Evolutionary conservation across 2,113 vertebrate genomes (phyloP).

Genomic region (Plestiodon gilberti): DNA sequence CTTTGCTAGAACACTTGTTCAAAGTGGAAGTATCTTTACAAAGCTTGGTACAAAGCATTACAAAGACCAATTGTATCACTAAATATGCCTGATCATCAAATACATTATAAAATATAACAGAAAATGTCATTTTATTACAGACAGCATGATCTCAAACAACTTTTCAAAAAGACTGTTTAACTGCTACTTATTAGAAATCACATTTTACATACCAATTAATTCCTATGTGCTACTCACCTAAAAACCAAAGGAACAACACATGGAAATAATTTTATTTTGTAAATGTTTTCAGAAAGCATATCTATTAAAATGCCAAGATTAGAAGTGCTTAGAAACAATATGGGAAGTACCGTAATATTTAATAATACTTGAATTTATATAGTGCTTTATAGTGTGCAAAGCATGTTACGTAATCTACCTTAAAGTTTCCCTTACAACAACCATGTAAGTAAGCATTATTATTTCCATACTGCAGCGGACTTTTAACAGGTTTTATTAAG

Average conservation of each 20-base stretch:
- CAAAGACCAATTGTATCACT: not conserved
- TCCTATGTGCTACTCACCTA: not conserved
- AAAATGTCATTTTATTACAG: not conserved
- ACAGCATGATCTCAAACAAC: not conserved
- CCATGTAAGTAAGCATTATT: too few relatives aligned
- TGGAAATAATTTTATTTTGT: not conserved
- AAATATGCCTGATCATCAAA: not conserved
- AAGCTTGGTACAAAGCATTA: not conserved
- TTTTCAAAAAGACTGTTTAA: not conserved
- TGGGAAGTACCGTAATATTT: too few relatives aligned
- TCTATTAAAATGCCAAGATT: not conserved
- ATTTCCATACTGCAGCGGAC: too few relatives aligned
- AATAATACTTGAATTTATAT: too few relatives aligned
- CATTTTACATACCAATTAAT: not conserved
- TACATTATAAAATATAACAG: not conserved
- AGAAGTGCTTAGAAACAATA: not conserved
- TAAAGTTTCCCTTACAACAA: too few relatives aligned
- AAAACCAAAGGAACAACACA: not conserved
- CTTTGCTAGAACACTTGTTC: not conserved
- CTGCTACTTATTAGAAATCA: not conserved
- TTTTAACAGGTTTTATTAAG: too few relatives aligned
- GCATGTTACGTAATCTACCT: too few relatives aligned
- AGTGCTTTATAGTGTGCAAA: too few relatives aligned
- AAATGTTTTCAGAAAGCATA: not conserved
- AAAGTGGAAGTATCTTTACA: not conserved